These are phyloP conservation scores for Dryocosmus kuriphilus DNA, from an alignment of 2,888 invertebrate species.

Conservation along the genomic window DNA sequence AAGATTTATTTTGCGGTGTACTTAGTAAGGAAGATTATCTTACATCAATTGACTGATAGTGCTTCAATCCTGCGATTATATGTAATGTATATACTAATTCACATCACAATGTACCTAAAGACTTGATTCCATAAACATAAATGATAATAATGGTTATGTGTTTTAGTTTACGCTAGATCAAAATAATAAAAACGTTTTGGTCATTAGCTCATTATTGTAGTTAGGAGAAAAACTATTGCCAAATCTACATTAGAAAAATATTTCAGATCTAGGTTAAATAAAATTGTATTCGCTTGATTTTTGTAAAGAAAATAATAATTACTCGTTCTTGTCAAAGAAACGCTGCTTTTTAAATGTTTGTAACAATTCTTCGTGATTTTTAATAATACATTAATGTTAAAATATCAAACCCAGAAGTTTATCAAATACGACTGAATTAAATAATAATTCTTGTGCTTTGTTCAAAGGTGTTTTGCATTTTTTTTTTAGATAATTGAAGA, in stretches of 20 bases:
- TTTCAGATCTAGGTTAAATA: neutral
- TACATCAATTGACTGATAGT: slow-evolving; percentile 6
- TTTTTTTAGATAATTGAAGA: neutral
- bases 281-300: neutral
- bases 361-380: neutral
- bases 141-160: neutral
- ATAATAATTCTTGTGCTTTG: neutral
- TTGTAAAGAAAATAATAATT: neutral
- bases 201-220: slow-evolving; percentile 1
- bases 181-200: neutral
- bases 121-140: slow-evolving; percentile 13
- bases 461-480: neutral
- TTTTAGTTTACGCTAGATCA: slow-evolving; percentile 3
- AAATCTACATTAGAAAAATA: neutral
- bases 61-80: neutral
- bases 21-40: slow-evolving; percentile 21
- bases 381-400: neutral
- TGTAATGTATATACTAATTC: slow-evolving; percentile 7
- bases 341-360: neutral
- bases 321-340: neutral
- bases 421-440: neutral
- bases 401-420: neutral
- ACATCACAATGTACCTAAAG: slow-evolving; percentile 30
- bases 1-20: slow-evolving; percentile 19
- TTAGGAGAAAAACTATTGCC: neutral